These are phyloP conservation scores for Anagyrus pseudococci DNA, from an alignment of 2,888 invertebrate genomes.

Conservation along the genomic window DNA sequence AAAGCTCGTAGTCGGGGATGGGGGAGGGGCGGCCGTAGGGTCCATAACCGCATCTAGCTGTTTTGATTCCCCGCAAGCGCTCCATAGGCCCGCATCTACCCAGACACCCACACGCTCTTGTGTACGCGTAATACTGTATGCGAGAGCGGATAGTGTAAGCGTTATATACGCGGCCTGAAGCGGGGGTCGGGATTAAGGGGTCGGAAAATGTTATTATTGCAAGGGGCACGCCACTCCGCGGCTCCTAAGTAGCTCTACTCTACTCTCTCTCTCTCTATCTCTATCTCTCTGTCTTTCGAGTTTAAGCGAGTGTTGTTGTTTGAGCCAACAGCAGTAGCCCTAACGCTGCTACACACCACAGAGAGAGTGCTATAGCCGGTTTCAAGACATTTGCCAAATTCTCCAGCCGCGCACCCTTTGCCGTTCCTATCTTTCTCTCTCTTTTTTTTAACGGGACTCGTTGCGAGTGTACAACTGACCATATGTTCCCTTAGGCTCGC, in stretches of 20 bases:
- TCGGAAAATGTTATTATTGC: constrained; percentile 60
- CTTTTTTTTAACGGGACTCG: not conserved
- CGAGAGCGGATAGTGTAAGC: constrained; percentile 57
- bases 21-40: too few species aligned
- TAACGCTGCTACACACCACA: too few species aligned
- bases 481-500: too few species aligned
- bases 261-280: constrained; percentile 42
- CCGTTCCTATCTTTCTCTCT: not conserved
- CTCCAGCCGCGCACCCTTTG: constrained; percentile 38
- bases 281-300: constrained; percentile 61
- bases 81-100: too few species aligned
- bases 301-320: constrained; percentile 63
- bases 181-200: constrained; percentile 55
- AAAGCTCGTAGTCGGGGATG: too few species aligned
- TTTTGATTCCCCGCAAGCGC: constrained; percentile 37
- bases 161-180: constrained; percentile 41
- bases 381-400: constrained; percentile 49
- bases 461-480: too few species aligned
- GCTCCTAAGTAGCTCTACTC: not conserved
- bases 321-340: constrained; percentile 56
- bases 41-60: too few species aligned
- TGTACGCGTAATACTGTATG: constrained; percentile 51
- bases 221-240: constrained; percentile 53
- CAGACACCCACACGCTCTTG: too few species aligned
- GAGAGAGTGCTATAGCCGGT: too few species aligned